phyloP scores from a whole-genome alignment of 1,140 invertebrate genomes.

The Pseudachorutes palmiensis region DNA sequence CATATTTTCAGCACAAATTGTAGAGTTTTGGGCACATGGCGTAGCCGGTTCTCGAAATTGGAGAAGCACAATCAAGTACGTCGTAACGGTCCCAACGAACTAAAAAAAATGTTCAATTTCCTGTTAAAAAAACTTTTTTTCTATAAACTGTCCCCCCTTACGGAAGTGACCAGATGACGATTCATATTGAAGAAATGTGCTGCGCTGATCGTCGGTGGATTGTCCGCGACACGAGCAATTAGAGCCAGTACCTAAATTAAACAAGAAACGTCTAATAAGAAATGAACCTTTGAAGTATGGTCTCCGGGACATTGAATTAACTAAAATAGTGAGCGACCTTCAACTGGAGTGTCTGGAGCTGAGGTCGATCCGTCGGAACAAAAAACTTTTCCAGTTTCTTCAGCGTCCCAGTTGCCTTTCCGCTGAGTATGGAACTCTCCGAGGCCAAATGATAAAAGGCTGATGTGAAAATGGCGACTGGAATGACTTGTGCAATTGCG shows the following conservation, averaged over 20 bases:
- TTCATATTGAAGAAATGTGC: constrained; percentile 14
- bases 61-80: not conserved
- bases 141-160: not conserved
- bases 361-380: not conserved
- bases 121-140: not conserved
- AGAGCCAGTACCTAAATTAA: constrained; percentile 3
- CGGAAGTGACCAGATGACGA: constrained; percentile 11
- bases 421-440: constrained; percentile 6
- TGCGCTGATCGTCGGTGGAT: constrained; percentile 7
- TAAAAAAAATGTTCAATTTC: not conserved
- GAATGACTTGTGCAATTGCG: not conserved
- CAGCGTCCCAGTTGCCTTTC: not conserved
- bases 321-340: not conserved
- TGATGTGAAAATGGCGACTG: constrained; percentile 4
- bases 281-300: not conserved
- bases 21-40: not conserved
- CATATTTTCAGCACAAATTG: not conserved
- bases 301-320: not conserved
- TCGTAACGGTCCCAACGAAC: not conserved
- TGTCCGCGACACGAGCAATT: constrained; percentile 11
- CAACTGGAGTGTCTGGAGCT: constrained; percentile 11
- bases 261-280: no score
- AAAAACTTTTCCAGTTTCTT: constrained; percentile 15
- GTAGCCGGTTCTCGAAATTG: not conserved
- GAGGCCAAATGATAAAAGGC: constrained; percentile 9